These are phyloP conservation scores for Atrina japonica DNA, from an alignment of 2,888 invertebrate species.

Conservation along the genomic window DNA sequence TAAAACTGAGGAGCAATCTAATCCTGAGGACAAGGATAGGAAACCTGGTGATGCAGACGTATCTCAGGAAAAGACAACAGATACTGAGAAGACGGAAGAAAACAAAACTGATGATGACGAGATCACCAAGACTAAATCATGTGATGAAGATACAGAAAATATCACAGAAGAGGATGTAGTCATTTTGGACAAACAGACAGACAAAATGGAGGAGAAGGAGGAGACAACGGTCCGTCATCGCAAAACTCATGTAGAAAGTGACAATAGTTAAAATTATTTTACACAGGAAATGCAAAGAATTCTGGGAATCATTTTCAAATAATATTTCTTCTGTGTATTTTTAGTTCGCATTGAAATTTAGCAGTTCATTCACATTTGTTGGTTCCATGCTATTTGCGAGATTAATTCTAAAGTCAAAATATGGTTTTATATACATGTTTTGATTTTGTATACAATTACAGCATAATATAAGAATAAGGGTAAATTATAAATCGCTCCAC, in stretches of 20 bases:
- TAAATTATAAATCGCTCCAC: no score
- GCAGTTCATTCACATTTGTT: no score
- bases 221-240: constrained; percentile 31
- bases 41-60: background rate
- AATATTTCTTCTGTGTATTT: background rate
- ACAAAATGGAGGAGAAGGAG: constrained; percentile 43
- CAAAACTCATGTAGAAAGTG: constrained; percentile 13
- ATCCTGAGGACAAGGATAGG: background rate
- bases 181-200: constrained; percentile 44
- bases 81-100: constrained; percentile 36
- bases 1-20: background rate
- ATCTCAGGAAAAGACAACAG: constrained; percentile 32
- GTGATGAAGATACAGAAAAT: constrained; percentile 27
- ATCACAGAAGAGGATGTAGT: constrained; percentile 40
- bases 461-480: no score
- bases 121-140: no score
- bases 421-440: no score
- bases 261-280: background rate
- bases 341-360: no score
- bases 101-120: constrained; percentile 38
- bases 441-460: no score
- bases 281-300: background rate
- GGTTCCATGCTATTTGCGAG: no score
- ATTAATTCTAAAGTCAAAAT: no score
- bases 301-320: background rate